Percentiles rank a stretch among this genome's conserved stretches.
Evolutionary conservation across 2,888 invertebrate genomes (phyloP).

Genomic region (Oxystoma pomonae): DNA sequence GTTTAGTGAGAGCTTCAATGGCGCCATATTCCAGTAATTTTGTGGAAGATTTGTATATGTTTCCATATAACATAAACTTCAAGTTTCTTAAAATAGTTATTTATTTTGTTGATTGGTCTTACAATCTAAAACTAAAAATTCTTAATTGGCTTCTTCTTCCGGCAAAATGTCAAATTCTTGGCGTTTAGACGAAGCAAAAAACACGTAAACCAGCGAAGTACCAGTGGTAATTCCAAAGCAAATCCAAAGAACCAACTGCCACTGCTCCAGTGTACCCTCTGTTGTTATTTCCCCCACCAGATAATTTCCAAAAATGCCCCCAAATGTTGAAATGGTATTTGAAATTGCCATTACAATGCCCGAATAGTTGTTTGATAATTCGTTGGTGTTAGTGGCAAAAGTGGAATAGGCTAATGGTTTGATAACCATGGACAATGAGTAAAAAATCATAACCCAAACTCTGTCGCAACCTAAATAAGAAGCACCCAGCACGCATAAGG

Average conservation of each 20-base stretch:
- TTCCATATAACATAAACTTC: no score
- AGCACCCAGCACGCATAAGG: constrained; percentile 57
- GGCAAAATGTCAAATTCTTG: constrained; percentile 21
- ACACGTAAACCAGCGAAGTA: constrained; percentile 62
- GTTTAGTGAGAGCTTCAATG: no score
- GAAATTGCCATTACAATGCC: constrained; percentile 58
- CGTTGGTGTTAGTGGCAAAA: constrained; percentile 59
- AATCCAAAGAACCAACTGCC: constrained; percentile 78
- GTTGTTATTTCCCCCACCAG: constrained; percentile 56
- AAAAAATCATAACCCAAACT: constrained; percentile 50
- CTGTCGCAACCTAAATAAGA: constrained; percentile 59
- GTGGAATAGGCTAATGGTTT: constrained; percentile 65
- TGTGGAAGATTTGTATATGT: no score
- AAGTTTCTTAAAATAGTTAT: no score
- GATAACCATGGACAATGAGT: constrained; percentile 58
- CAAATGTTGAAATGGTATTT: constrained; percentile 56
- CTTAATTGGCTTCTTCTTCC: constrained; percentile 2
- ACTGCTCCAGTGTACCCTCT: constrained; percentile 53
- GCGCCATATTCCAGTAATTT: no score
- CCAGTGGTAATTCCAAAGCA: constrained; percentile 60
- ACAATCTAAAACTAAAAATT: neutral
- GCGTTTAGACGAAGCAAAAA: constrained; percentile 44
- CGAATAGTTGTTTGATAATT: constrained; percentile 58
- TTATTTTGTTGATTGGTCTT: no score
- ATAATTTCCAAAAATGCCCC: constrained; percentile 57